phyloP scores from a whole-genome alignment of 2,113 vertebrate species.

The Semnornis frantzii region DNA sequence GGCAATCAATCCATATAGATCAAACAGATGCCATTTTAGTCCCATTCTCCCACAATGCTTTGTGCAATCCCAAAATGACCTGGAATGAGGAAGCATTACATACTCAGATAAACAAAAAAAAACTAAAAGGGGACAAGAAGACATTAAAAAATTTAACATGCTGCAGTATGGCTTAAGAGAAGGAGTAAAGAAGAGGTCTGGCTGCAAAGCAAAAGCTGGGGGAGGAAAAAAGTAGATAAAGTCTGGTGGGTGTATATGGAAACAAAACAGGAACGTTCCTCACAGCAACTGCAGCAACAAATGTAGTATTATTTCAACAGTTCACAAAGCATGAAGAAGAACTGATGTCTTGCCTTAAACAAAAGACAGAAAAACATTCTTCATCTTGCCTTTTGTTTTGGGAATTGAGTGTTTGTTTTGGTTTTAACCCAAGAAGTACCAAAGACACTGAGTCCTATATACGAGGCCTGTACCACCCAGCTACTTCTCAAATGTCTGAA shows the following conservation, averaged over 20 bases:
- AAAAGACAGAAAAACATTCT: neutral
- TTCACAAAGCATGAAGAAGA: neutral
- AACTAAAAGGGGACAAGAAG: neutral
- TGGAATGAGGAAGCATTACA: neutral
- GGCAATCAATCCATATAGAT: neutral
- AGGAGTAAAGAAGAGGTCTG: neutral
- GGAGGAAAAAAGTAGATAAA: neutral
- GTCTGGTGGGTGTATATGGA: neutral
- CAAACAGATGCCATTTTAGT: neutral
- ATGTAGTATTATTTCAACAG: neutral
- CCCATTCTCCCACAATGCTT: neutral
- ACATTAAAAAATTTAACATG: neutral
- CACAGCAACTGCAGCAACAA: neutral
- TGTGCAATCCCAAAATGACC: neutral
- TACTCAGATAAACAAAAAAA: neutral
- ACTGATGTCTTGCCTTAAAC: neutral
- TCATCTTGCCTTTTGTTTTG: neutral
- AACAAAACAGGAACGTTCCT: neutral
- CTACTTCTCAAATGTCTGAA: neutral
- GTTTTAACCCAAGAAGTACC: neutral
- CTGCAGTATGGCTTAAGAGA: neutral
- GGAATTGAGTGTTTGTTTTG: rapidly evolving
- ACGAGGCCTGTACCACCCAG: neutral
- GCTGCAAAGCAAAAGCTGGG: neutral
- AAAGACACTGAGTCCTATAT: neutral